Evolutionary conservation across 1,140 invertebrate genomes (phyloP), one percentile per base, ranked within the genome.

Genomic region (Rhyacophila brunnea): DNA sequence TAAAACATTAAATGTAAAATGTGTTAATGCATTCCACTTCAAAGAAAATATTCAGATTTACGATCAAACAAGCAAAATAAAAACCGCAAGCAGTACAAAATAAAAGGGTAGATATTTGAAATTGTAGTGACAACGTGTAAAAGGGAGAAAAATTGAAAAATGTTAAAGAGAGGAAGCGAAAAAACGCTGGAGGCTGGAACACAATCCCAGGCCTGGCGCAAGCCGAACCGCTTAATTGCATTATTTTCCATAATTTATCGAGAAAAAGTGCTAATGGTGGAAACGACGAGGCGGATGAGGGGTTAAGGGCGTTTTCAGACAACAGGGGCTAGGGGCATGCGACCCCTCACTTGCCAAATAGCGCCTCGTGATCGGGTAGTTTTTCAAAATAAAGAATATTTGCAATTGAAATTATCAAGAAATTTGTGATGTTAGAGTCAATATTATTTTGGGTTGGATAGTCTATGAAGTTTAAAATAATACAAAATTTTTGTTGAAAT

Each of bases 191-290:
- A 14, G 35, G 15, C 28, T 28, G 14, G 40, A 52, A 59, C 57
- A 51, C 38, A 59, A 59, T 59, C 57, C 51, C 10, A 28, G 20
- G 54, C 35, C 44, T 19, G 35, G 38, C 51, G 42, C 49, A 46
- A 51, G 42, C 46, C 44, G 44, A 50, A 53, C 49, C 55, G 57
- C 60, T 63, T 63, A 59, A 63, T 63, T 63, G 61, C 56, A 63
- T 63, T 63, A 63, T 63, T 63, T 63, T 63, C 61, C 61, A 63
- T 63, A 63, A 63, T 63, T 63, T 63, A 63, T 59, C 56, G 61
- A 59, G 28, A 63, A 59, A 63, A 63, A 63, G 61, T 63, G 61
- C 61, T 63, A 63, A 63, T 63, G 61, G 61, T 49, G 40, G 46
- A 52, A 19, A 55, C 28, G 51, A 52, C 40, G 49, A 28, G 46